Evolutionary conservation across 1,140 invertebrate genomes (phyloP), one percentile per base, ranked within the genome.

Genomic region (Eumeta japonica): DNA sequence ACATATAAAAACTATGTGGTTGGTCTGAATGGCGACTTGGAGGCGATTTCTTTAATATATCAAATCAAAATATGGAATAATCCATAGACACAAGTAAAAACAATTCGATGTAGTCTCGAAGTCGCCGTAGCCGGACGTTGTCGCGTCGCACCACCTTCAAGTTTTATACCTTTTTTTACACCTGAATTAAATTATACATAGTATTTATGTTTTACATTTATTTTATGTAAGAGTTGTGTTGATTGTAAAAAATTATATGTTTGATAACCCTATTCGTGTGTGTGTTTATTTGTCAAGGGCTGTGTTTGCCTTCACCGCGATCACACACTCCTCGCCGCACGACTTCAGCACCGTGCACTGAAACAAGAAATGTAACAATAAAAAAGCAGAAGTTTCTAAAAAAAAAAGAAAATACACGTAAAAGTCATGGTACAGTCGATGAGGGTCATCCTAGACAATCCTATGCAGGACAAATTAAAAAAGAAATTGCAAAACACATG

Each of bases 251-350:
- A 63, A 74, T 66, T 64, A 67, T 63, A 65, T 57, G 62, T 52
- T 62, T 68, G 63, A 67, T 68, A 67, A 9, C 5, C 7, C 4
- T 62, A 71, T 61, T 65, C 70, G 66, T 72, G 66, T 70, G 64
- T 66, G 67, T 71, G 60, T 65, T 89, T 90, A 91, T 88, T 92
- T 93, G 78, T 93, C 90, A 57, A 90, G 82, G 78, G 88, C 88
- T 73, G 89, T 91, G 79, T 93, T 94, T 79, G 87, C 89, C 83
- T 94, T 94, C 62, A 90, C 88, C 72, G 91, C 90, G 80, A 94
- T 92, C 50, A 94, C 90, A 77, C 89, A 90, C 79, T 93, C 90
- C 78, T 93, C 90, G 48, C 89, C 89, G 73, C 90, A 93, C 51
- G 91, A 88, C 71, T 90, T 92, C 61, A 94, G 80, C 45, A 94